These are phyloP conservation scores for Esox lucius DNA, from an alignment of 2,797 vertebrate species.

Conservation along the genomic window DNA sequence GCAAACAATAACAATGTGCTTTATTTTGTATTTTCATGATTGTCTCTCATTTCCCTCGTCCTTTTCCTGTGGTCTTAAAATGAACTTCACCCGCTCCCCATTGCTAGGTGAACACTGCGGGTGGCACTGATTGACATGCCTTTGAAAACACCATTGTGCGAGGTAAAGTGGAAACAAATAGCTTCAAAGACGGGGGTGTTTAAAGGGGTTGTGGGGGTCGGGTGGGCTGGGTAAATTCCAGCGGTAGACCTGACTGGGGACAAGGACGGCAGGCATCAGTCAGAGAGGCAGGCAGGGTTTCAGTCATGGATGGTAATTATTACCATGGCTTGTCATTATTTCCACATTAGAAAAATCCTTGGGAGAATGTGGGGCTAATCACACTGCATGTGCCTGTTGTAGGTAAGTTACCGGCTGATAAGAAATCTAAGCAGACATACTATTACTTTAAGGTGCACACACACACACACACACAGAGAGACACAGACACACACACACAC, in stretches of 20 bases:
- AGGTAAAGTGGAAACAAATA: constrained; percentile 54
- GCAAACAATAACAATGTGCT: constrained; percentile 40
- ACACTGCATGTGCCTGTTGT: constrained; percentile 35
- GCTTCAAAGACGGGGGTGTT: constrained; percentile 43
- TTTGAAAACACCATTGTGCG: constrained; percentile 47
- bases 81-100: not conserved
- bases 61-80: constrained; percentile 9
- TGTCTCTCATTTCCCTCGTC: not conserved
- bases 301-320: constrained; percentile 37
- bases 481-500: constrained; percentile 9
- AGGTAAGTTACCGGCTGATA: constrained; percentile 22
- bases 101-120: constrained; percentile 12
- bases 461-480: not conserved
- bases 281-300: constrained; percentile 19
- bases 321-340: constrained; percentile 41
- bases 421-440: not conserved
- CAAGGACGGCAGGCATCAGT: constrained; percentile 38
- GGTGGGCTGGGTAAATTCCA: constrained; percentile 8
- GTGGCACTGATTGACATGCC: constrained; percentile 5
- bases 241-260: constrained; percentile 13
- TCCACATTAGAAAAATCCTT: constrained; percentile 38
- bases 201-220: not conserved
- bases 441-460: not conserved
- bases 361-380: constrained; percentile 36
- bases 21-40: not conserved